Base-by-base conservation (phyloP, 2,888 invertebrate genomes). In the Hypolimnas misippus region DNA sequence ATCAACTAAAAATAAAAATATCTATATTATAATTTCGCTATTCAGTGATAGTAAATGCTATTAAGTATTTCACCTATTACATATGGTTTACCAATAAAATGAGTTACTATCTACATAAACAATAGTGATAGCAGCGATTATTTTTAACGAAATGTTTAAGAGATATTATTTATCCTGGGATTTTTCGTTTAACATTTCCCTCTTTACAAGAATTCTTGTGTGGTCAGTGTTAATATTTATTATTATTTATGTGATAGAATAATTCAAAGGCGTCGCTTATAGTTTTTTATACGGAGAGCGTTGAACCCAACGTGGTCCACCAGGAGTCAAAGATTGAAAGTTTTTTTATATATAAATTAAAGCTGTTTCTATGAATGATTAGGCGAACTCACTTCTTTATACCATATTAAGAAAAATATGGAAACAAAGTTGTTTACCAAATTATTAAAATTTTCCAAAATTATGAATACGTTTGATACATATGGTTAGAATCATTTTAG, bases 231-330 rank as follows among this genome's bases (percentile, higher is more conserved):
- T 60, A 66, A 66, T 62, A 66, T 68, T 62, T 66, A 64, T 64
- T 63, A 67, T 68, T 68, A 67, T 68, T 64, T 68, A 66, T 68
- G 63, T 64, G 59, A 59, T 57, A 53, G 68, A 68, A 68, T 68
- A 66, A 68, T 68, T 68, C 68, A 68, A 63, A 59, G 62, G 57
- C 56, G 57, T 66, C 62, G 65, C 56, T 66, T 64, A 64, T 62
- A 62, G 62, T 62, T 64, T 65, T 66, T 66, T 63, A 38, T 42
- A 61, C 52, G 33, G 52, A 53, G 67, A 59, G 53, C 67, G 55
- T 53, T 67, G 67, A 67, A 67, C 67, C 49, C 59, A 59, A 62
- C 62, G 64, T 67, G 64, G 33, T 67, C 64, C 49, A 29, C 53
- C 46, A 53, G 38, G 29, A 42, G 53, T 21, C 54, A 56, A 49